Conservation (phyloP, 2,888 invertebrate genomes). For the Dasypolia templi region DNA sequence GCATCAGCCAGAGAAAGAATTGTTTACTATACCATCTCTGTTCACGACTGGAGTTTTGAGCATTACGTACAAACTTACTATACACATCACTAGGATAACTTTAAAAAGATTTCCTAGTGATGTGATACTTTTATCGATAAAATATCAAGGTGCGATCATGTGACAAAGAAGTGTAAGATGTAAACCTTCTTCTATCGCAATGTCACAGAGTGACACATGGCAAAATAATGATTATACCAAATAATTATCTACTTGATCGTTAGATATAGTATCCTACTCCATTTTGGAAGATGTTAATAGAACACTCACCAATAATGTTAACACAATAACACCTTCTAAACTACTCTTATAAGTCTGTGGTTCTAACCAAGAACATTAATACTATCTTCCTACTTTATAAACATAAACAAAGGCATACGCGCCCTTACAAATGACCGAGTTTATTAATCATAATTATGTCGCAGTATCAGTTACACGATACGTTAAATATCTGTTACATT, state of each 20-base stretch:
- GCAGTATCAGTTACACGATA: conserved; percentile 59
- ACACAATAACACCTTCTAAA: too few species aligned
- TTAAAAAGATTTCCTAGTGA: conserved; percentile 44
- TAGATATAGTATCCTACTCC: background rate
- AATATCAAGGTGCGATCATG: background rate
- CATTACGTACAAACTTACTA: conserved; percentile 50
- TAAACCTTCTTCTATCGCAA: background rate
- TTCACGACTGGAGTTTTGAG: conserved; percentile 71
- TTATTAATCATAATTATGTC: conserved; percentile 53
- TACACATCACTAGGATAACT: too few species aligned
- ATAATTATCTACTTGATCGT: conserved; percentile 8
- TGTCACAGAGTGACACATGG: background rate
- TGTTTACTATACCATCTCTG: conserved; percentile 78
- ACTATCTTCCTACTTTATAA: background rate
- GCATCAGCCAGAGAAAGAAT: conserved; percentile 75
- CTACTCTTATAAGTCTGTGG: too few species aligned
- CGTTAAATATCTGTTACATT: conserved; percentile 55
- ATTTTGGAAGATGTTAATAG: background rate
- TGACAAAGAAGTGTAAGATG: background rate
- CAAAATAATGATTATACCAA: background rate
- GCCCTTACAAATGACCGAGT: conserved; percentile 42
- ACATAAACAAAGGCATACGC: conserved; percentile 16
- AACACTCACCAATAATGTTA: background rate
- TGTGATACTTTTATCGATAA: conserved; percentile 50
- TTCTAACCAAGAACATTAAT: background rate